Evolutionary conservation across 2,888 invertebrate genomes (phyloP).

Genomic region (Drosophila neonasuta): DNA sequence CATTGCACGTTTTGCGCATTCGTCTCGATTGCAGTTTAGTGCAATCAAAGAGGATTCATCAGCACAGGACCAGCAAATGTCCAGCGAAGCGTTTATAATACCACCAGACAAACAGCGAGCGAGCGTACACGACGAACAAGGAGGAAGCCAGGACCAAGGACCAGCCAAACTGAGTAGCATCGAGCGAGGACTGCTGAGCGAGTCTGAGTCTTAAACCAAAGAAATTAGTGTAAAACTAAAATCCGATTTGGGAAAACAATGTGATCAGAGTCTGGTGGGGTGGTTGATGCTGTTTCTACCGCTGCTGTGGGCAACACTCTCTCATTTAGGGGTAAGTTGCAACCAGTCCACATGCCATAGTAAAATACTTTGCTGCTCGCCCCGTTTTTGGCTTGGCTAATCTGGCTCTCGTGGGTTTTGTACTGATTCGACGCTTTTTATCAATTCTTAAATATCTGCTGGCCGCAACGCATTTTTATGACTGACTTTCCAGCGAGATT

Average conservation of each 20-base stretch:
- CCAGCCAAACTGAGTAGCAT: slow-evolving; percentile 14
- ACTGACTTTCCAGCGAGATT: slow-evolving; percentile 30
- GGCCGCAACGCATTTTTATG: slow-evolving; percentile 70
- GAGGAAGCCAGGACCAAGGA: slow-evolving; percentile 27
- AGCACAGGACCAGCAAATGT: slow-evolving; percentile 67
- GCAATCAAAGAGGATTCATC: slow-evolving; percentile 80
- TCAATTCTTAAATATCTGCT: slow-evolving; percentile 70
- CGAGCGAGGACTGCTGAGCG: slow-evolving; percentile 37
- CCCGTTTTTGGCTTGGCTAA: slow-evolving; percentile 45
- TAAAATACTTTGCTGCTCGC: slow-evolving; percentile 18
- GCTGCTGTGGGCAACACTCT: slow-evolving; percentile 65
- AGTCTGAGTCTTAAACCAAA: slow-evolving; percentile 78
- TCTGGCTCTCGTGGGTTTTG: slow-evolving; percentile 68
- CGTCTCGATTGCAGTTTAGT: slow-evolving; percentile 78
- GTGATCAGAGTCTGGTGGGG: slow-evolving; percentile 56
- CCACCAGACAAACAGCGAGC: slow-evolving; percentile 55
- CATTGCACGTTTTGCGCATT: slow-evolving; percentile 73
- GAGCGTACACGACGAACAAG: slow-evolving; percentile 21
- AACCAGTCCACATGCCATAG: not conserved
- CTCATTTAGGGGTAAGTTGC: slow-evolving; percentile 61
- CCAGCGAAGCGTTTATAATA: slow-evolving; percentile 80
- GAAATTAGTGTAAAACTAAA: slow-evolving; percentile 82
- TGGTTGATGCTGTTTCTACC: slow-evolving; percentile 23
- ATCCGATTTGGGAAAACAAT: slow-evolving; percentile 81
- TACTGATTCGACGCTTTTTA: slow-evolving; percentile 67